A percentile compares a stretch with the other conserved stretches of the same genome.
phyloP scores from a whole-genome alignment of 2,888 invertebrate species.

The Diachrysia chrysitis region DNA sequence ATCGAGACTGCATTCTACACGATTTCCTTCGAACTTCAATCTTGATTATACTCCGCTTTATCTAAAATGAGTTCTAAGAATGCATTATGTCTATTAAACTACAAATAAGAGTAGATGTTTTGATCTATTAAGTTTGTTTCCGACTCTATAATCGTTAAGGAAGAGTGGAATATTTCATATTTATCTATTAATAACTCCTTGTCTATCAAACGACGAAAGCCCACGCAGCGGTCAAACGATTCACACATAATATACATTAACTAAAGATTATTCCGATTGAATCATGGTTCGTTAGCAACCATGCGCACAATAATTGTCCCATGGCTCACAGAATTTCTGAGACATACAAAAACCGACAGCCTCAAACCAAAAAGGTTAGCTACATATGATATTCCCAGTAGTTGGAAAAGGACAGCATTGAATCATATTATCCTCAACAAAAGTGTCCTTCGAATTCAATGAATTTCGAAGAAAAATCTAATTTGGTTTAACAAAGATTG shows the following conservation, averaged over 20 bases:
- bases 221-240: conserved; percentile 80
- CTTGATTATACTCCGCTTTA: conserved; percentile 72
- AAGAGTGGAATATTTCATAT: neutral
- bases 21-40: conserved; percentile 75
- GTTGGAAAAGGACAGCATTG: conserved; percentile 68
- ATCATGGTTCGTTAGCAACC: conserved; percentile 86
- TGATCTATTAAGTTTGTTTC: conserved; percentile 38
- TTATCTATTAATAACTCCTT: neutral
- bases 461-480: conserved; percentile 70
- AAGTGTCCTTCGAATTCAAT: conserved; percentile 74
- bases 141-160: conserved; percentile 7
- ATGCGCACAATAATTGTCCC: conserved; percentile 88
- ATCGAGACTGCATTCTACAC: conserved; percentile 81
- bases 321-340: conserved; percentile 85
- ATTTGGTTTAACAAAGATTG: conserved; percentile 62
- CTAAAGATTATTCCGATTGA: conserved; percentile 87
- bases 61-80: conserved; percentile 67
- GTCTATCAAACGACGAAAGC: conserved; percentile 66
- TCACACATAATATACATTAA: conserved; percentile 71
- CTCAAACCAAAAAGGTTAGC: conserved; percentile 73
- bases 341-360: conserved; percentile 85
- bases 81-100: conserved; percentile 52
- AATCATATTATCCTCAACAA: conserved; percentile 73
- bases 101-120: conserved; percentile 42
- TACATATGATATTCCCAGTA: conserved; percentile 56